A percentile compares a stretch with the other conserved stretches of the same genome.
These are phyloP conservation scores for Adelognathus sp. DNA, from an alignment of 2,888 invertebrate genomes.

Conservation along the genomic window DNA sequence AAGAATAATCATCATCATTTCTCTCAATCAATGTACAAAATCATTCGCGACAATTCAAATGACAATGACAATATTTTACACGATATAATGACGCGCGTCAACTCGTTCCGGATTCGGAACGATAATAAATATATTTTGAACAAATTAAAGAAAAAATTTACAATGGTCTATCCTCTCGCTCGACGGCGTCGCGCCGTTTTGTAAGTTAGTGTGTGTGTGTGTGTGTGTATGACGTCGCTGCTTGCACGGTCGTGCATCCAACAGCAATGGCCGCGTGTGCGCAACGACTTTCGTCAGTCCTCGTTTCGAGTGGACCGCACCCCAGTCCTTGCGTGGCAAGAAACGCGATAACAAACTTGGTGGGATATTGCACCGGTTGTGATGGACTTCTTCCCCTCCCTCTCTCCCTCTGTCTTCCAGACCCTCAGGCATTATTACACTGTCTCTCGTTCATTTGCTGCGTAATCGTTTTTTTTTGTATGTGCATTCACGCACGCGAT, in stretches of 20 bases:
- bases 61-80: conserved; percentile 80
- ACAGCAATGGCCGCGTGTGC: conserved; percentile 46
- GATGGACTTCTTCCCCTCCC: conserved; percentile 38
- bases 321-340: conserved; percentile 4
- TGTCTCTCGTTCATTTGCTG: conserved; percentile 56
- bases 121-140: conserved; percentile 78
- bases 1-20: conserved; percentile 66
- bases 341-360: conserved; percentile 57
- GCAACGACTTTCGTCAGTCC: conserved; percentile 38
- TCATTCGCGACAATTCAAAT: conserved; percentile 78
- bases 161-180: conserved; percentile 74
- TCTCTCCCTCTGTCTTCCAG: conserved; percentile 24
- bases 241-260: conserved; percentile 45
- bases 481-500: conserved; percentile 3
- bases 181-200: conserved; percentile 51
- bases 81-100: conserved; percentile 78
- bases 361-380: conserved; percentile 59
- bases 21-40: conserved; percentile 77
- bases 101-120: conserved; percentile 72
- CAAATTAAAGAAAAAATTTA: conserved; percentile 79
- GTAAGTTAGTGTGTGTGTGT: conserved; percentile 20
- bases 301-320: conserved; percentile 12
- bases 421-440: neutral
- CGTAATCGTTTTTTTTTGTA: neutral
- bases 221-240: conserved; percentile 27